A percentile compares a stretch with the other conserved stretches of the same genome.
phyloP scores from a whole-genome alignment of 2,113 vertebrate species.

The Delphinus delphis region DNA sequence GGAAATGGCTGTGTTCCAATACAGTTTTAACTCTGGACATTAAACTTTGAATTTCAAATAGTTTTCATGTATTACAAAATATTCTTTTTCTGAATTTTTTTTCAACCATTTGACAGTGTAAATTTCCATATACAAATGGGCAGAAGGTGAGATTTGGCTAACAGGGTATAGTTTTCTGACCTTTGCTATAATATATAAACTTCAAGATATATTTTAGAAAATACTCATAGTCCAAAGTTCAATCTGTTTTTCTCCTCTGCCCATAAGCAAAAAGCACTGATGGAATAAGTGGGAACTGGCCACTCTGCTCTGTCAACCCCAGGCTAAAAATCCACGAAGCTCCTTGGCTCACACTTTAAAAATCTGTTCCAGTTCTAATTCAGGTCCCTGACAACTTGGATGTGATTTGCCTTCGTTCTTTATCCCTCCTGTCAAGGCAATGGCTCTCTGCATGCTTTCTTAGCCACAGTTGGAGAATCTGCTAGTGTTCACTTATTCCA shows the following conservation, averaged over 20 bases:
- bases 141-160: not conserved
- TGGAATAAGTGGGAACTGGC: not conserved
- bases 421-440: slow-evolving; percentile 56
- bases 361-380: slow-evolving; percentile 71
- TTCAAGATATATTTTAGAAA: not conserved
- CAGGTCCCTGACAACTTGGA: slow-evolving; percentile 48
- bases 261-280: not conserved
- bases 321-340: slow-evolving; percentile 21
- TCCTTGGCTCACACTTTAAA: slow-evolving; percentile 48
- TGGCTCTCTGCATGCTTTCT: slow-evolving; percentile 37
- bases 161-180: not conserved
- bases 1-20: not conserved
- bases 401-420: slow-evolving; percentile 54
- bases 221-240: not conserved
- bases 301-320: slow-evolving; percentile 19
- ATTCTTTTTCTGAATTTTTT: not conserved
- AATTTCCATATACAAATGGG: not conserved
- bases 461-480: slow-evolving; percentile 42
- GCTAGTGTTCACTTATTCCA: slow-evolving; percentile 30
- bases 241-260: not conserved
- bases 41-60: not conserved
- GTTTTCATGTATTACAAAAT: not conserved
- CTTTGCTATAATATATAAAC: not conserved
- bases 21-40: not conserved
- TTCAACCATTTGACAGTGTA: not conserved